Evolutionary conservation across 2,113 vertebrate genomes (phyloP).

Genomic region (Labeo catla): DNA sequence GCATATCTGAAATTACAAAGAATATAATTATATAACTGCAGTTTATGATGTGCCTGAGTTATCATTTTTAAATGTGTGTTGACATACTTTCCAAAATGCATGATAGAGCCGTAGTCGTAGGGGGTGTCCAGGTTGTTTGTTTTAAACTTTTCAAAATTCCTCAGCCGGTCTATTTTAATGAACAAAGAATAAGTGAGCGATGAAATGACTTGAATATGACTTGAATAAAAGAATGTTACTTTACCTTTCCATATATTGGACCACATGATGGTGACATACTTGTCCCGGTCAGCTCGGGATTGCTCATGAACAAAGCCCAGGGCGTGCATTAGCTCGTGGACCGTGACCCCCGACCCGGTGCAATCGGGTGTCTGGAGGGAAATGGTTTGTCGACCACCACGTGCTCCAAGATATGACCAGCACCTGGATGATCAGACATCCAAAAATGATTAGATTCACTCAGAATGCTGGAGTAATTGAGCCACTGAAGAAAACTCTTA

Average conservation of each 20-base stretch:
- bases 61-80: neutral
- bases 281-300: conserved; percentile 73
- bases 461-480: no score
- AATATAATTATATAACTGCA: neutral
- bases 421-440: conserved; percentile 63
- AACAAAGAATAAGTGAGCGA: neutral
- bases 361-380: conserved; percentile 70
- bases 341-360: conserved; percentile 67
- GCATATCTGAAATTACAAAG: conserved; percentile 67
- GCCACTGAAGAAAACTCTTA: neutral
- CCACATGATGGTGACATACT: conserved; percentile 71
- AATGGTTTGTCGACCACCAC: conserved; percentile 74
- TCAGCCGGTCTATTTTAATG: conserved; percentile 69
- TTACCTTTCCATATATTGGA: conserved; percentile 78
- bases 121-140: conserved; percentile 71
- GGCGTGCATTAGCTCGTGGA: conserved; percentile 72
- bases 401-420: conserved; percentile 78
- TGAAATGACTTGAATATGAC: neutral
- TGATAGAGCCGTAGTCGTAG: conserved; percentile 80
- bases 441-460: neutral
- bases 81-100: conserved; percentile 81
- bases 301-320: conserved; percentile 75
- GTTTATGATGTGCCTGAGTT: neutral
- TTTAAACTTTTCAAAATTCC: conserved; percentile 78
- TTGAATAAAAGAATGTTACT: neutral